Evolutionary conservation across 2,113 vertebrate genomes (phyloP), one percentile per base, ranked within the genome.

Genomic region (Myotis brandtii): DNA sequence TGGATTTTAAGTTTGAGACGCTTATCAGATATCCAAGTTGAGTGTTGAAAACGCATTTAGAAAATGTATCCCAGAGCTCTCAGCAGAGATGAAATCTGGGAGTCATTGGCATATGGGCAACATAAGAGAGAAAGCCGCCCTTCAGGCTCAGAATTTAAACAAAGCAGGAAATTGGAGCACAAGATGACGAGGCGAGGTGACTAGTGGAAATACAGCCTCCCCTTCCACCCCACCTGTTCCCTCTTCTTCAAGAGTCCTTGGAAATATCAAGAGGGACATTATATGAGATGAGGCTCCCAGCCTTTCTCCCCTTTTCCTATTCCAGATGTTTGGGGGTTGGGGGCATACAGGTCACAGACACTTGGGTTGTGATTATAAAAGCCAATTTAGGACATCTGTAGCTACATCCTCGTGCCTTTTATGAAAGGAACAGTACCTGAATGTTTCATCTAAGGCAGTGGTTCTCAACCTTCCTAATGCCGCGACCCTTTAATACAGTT

Each of bases 21-120:
- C 85, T 94, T 95, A 73, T 97, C 92, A 93, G 91, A 94, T 96
- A 94, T 89, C 67, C 69, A 96, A 77, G 83, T 21, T 67, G 91
- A 94, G 91, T 96, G 93, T 34, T 95, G 91, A 94, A 95, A 97
- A 97, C 82, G 10, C 69, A 76, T 91, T 96, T 96, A 95, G 94
- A 56, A 89, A 91, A 96, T 93, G 27, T 82, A 92, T 97, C 89
- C 93, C 94, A 86, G 93, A 86, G 79, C 62, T 95, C 75, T 76
- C 64, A 23, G 69, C 87, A 89, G 75, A 86, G 69, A 83, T 79
- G 34, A 32, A 32, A 93, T 54, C 86, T 95, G 94, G 88, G 86
- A 97, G 37, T 82, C 77, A 93, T 40, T 95, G 90, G n/a, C 54
- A 32, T 66, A 62, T 3, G 13, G 34, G 66, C 43, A 56, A 27